A percentile compares a stretch with the other conserved stretches of the same genome.
Conservation (phyloP, 2,113 vertebrate genomes). For the Poecile atricapillus region DNA sequence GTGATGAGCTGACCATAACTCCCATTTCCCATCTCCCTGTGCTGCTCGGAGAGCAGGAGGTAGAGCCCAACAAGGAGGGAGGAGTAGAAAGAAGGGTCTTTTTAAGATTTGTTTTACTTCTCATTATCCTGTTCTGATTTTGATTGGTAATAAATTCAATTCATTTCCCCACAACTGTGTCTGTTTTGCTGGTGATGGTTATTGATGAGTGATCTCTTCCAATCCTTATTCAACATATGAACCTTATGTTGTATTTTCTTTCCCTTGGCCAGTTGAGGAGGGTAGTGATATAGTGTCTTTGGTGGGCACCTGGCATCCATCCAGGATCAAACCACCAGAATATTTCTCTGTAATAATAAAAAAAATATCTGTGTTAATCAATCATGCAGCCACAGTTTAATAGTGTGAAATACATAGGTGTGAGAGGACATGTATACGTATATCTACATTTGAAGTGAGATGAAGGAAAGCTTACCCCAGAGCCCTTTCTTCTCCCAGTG, state of each 20-base stretch:
- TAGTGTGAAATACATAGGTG: background rate
- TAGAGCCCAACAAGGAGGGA: background rate
- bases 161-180: background rate
- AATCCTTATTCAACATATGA: background rate
- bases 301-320: background rate
- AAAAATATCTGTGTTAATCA: background rate
- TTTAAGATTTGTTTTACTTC: background rate
- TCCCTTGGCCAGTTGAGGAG: background rate
- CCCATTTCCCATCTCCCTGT: background rate
- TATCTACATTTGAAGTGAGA: background rate
- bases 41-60: accelerated
- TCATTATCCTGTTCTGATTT: background rate
- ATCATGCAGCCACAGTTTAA: background rate
- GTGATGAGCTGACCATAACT: background rate
- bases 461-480: background rate
- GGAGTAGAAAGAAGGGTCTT: background rate
- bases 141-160: background rate
- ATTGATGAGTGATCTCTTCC: background rate
- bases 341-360: background rate
- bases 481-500: background rate
- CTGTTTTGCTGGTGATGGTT: background rate
- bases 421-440: background rate
- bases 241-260: background rate
- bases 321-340: background rate
- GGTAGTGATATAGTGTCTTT: background rate